Evolutionary conservation across 2,797 vertebrate genomes (phyloP).

Genomic region (Lithobates sylvaticus): DNA sequence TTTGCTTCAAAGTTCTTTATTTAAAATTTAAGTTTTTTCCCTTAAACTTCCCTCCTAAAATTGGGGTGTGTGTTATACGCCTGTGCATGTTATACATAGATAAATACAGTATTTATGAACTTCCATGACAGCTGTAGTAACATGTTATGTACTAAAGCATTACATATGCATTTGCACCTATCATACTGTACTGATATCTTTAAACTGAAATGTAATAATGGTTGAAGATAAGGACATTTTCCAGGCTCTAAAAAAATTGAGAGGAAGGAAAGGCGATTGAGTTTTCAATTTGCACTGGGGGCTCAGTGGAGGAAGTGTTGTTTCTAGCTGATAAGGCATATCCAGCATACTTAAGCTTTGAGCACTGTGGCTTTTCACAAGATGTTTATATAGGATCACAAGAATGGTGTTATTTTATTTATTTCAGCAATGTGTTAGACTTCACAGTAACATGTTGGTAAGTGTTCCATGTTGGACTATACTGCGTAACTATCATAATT

Average conservation of each 20-base stretch:
- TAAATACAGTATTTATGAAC: too few species aligned
- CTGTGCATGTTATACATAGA: too few species aligned
- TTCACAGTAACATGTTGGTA: too few species aligned
- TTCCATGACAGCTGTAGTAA: too few species aligned
- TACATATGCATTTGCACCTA: conserved; percentile 16
- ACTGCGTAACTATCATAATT: neutral
- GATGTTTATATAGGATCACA: neutral
- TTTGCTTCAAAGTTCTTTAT: too few species aligned
- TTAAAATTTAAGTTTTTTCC: too few species aligned
- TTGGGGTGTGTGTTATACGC: too few species aligned
- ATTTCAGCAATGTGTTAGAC: neutral
- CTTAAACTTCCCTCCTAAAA: too few species aligned
- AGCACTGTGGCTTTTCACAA: conserved; percentile 23
- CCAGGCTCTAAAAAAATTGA: conserved; percentile 42
- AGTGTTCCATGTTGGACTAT: too few species aligned
- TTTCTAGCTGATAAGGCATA: conserved; percentile 58
- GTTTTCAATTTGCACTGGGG: conserved; percentile 37
- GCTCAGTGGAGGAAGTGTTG: conserved; percentile 54
- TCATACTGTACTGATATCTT: neutral
- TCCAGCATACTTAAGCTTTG: neutral
- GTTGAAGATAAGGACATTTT: conserved; percentile 38
- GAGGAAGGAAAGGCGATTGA: conserved; percentile 58
- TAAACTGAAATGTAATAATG: conserved; percentile 11
- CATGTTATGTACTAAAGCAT: neutral
- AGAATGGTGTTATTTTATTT: neutral